Evolutionary conservation across 2,113 vertebrate genomes (phyloP), one percentile per base, ranked within the genome.

Genomic region (Megalops atlanticus): DNA sequence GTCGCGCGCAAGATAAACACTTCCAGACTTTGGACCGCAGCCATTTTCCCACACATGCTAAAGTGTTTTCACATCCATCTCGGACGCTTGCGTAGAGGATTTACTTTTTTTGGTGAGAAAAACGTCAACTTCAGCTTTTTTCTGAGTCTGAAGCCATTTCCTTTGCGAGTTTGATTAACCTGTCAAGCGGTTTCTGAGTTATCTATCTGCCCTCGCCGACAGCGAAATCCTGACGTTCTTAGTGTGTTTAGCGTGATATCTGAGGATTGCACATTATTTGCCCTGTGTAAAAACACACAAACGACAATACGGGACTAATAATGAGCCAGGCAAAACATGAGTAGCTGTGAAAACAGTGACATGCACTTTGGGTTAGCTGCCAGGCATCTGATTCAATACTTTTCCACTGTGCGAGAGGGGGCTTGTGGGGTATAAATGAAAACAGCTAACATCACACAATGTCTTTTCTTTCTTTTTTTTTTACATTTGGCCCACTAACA

Each of bases 41-140:
- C 96, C 95, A 95, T 88, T 92, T 97, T 97, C 96, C 96, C 96
- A 97, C 92, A 95, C 95, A 96, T 89, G 93, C 92, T 95, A 86
- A 95, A 92, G 91, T 94, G 93, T 95, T 96, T 94, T 94, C 94
- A 95, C 94, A 94, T 93, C 94, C 93, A 94, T 95, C 93, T 94
- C 92, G 91, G 92, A 95, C 84, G 82, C 80, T 79, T 72, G 94
- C 93, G 94, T 89, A 85, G 87, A 90, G 80, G 90, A 90, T 87
- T 87, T 90, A 91, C 84, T 89, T 84, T 88, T 80, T 85, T 86
- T 86, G 77, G 82, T 81, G 85, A 89, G 86, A 86, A 86, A 91
- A 83, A 87, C 85, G 88, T 86, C 75, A 86, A 80, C 80, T 84
- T 80, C 76, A 91, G 83, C 92, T 94, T 88, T 86, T 88, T n/a